Percentiles rank a stretch among this genome's conserved stretches.
These are phyloP conservation scores for Catocala fraxini DNA, from an alignment of 2,888 invertebrate genomes.

Conservation along the genomic window DNA sequence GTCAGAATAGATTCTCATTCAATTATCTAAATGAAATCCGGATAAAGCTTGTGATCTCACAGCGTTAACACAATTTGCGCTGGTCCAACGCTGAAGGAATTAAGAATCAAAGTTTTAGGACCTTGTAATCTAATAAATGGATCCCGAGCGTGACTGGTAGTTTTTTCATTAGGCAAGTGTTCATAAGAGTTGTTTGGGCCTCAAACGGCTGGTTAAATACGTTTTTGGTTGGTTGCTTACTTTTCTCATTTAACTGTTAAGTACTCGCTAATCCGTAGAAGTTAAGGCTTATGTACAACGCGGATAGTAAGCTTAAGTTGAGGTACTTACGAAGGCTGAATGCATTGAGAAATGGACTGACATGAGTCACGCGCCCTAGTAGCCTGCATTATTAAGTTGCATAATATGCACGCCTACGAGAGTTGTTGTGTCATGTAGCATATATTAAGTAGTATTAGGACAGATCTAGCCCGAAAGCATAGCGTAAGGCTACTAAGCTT, in stretches of 20 bases:
- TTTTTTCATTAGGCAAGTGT: conserved; percentile 38
- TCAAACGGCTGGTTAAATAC: not conserved
- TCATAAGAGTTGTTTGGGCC: conserved; percentile 4
- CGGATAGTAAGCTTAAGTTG: no score
- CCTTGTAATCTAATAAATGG: conserved; percentile 59
- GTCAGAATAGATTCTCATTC: conserved; percentile 84
- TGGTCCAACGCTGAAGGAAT: conserved; percentile 63
- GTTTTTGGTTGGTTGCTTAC: not conserved
- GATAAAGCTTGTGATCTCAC: conserved; percentile 78
- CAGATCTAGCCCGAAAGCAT: no score
- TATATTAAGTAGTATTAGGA: no score
- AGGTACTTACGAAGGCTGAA: no score
- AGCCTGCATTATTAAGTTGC: no score
- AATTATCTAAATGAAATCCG: conserved; percentile 86
- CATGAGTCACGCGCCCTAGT: no score
- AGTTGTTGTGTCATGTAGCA: no score
- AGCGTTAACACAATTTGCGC: conserved; percentile 82
- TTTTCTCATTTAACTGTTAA: not conserved
- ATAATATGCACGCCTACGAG: no score
- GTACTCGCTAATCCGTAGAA: no score
- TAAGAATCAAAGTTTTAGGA: conserved; percentile 65
- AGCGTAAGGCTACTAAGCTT: no score
- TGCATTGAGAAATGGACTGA: no score
- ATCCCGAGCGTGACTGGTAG: conserved; percentile 31
- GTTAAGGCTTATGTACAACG: no score